Evolutionary conservation across 35 echinoderm and acorn worm species (phyloP).

Genomic region (Stichopus chloronotus): DNA sequence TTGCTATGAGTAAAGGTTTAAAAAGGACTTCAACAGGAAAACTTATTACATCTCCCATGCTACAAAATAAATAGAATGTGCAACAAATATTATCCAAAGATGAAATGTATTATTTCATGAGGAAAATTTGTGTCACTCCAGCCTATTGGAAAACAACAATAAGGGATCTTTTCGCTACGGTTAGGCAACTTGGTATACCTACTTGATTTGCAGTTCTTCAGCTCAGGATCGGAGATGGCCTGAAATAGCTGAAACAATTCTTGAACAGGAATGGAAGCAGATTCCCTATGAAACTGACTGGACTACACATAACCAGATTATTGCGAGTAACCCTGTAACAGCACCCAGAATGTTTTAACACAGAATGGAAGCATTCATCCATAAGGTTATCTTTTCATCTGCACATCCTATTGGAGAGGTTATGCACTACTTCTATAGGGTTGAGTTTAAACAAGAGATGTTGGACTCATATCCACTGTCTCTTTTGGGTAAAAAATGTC

Average conservation of each 20-base stretch:
- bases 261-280: slow-evolving; percentile 38
- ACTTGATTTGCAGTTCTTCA: slow-evolving; percentile 66
- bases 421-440: slow-evolving; percentile 77
- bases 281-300: slow-evolving; percentile 45
- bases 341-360: slow-evolving; percentile 70
- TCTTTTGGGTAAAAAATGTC: slow-evolving; percentile 66
- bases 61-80: neutral
- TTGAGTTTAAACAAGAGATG: slow-evolving; percentile 73
- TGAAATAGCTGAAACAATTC: slow-evolving; percentile 55
- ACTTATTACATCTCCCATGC: neutral
- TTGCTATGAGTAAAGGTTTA: neutral
- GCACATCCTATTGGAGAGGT: slow-evolving; percentile 54
- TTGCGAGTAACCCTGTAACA: slow-evolving; percentile 63
- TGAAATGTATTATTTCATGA: slow-evolving; percentile 53
- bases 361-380: slow-evolving; percentile 60
- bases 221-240: slow-evolving; percentile 70
- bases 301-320: slow-evolving; percentile 57
- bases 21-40: neutral
- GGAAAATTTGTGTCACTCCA: slow-evolving; percentile 8
- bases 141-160: slow-evolving; percentile 61
- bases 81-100: slow-evolving; percentile 16
- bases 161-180: slow-evolving; percentile 51
- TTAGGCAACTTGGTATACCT: slow-evolving; percentile 74
- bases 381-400: slow-evolving; percentile 62
- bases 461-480: slow-evolving; percentile 58